phyloP scores from a whole-genome alignment of 2,888 invertebrate genomes.

The Pharmacophagus antenor region DNA sequence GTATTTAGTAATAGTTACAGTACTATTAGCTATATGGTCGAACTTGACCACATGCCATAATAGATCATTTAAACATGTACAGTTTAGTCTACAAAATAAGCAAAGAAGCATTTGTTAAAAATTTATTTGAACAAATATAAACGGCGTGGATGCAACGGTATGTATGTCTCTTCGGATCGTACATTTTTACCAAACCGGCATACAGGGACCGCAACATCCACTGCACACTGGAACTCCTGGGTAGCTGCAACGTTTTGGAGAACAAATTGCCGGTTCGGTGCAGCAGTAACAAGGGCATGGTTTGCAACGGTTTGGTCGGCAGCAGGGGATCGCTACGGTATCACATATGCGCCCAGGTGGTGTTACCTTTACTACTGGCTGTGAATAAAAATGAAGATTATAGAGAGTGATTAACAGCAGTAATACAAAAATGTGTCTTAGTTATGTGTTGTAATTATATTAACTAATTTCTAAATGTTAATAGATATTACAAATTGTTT shows the following conservation, averaged over 20 bases:
- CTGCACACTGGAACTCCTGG: conserved; percentile 67
- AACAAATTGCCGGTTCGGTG: conserved; percentile 60
- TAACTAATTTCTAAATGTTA: too few relatives aligned
- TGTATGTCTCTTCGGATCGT: not conserved
- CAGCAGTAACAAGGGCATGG: conserved; percentile 80
- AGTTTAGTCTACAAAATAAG: too few relatives aligned
- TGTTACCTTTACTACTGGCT: conserved; percentile 53
- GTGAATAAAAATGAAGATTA: conserved; percentile 34
- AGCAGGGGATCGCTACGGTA: conserved; percentile 74
- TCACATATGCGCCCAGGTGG: conserved; percentile 49
- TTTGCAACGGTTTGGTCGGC: conserved; percentile 76
- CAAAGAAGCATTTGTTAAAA: not conserved
- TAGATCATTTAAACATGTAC: too few relatives aligned
- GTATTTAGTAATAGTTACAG: too few relatives aligned
- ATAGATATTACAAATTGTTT: too few relatives aligned
- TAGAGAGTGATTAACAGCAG: too few relatives aligned
- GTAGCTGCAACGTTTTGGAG: conserved; percentile 67
- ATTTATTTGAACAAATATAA: not conserved
- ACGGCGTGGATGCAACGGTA: not conserved
- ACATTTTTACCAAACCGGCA: conserved; percentile 64
- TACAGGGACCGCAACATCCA: conserved; percentile 63
- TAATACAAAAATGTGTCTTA: too few relatives aligned
- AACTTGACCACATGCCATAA: too few relatives aligned
- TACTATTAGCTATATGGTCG: too few relatives aligned
- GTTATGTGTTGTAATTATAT: too few relatives aligned